Evolutionary conservation across 92 coral and sea anemone genomes (phyloP), one percentile per base, ranked within the genome.

Genomic region (Scolanthus callimorphus): DNA sequence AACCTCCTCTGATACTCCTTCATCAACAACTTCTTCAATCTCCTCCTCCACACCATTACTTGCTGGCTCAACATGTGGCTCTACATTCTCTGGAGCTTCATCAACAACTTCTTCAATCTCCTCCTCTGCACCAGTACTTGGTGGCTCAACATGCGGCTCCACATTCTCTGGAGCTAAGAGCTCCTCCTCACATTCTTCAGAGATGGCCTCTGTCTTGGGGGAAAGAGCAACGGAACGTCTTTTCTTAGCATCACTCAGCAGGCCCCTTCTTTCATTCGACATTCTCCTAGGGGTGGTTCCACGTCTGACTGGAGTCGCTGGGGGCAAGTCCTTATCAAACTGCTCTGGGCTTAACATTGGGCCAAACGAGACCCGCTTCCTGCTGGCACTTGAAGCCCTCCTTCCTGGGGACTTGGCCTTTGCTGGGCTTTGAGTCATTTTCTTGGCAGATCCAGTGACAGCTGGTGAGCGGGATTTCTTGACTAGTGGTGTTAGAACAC

Each of bases 331-430:
- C 51, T 84, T 89, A 61, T 89, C 90, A 73, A 92, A 92, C 15
- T 89, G 98, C 71, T 92, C 98, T 44, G 98, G 98, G 51, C 98
- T 92, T 0, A 92, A 65, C 46, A 84, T 52, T 48, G 98, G 92
- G 23, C 98, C 98, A 84, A 88, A 92, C 0, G 98, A 89, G 19
- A 92, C 96, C 28, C 96, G 75, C 53, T 92, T 92, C n/a, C n/a
- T n/a, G n/a, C n/a, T n/a, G 37, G 30, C 71, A 55, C 60, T 88
- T 12, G 72, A 55, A 10, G 51, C 17, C 3, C 73, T 49, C 4
- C 59, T 69, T n/a, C n/a, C n/a, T 12, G 62, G 23, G 0, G 51
- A 31, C 15, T 67, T 37, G 27, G 38, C 37, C 19, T 13, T 31
- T 17, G 46, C 31, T 24, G 66, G 74, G 46, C 26, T 49, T 30